A percentile compares a stretch with the other conserved stretches of the same genome.
These are phyloP conservation scores for Lampris megalopsis DNA, from an alignment of 2,113 vertebrate species.

Conservation along the genomic window DNA sequence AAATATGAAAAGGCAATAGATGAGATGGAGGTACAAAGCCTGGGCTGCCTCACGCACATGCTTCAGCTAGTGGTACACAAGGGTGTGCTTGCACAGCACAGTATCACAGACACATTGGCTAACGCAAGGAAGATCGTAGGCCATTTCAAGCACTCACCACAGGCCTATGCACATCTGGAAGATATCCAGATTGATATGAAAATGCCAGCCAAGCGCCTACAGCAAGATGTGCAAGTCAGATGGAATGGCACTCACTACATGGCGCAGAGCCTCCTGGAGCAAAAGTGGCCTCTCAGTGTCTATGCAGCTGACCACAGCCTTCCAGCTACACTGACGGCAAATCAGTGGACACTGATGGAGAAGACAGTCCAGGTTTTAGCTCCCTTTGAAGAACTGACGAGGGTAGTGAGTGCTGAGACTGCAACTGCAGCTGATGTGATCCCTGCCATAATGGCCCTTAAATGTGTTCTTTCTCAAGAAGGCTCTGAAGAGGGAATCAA, in stretches of 20 bases:
- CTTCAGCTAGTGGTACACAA: constrained; percentile 16
- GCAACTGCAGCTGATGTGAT: constrained; percentile 41
- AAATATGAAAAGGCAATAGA: background rate
- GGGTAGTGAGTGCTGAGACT: constrained; percentile 22
- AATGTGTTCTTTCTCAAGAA: background rate
- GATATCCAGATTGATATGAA: background rate
- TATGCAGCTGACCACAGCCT: constrained; percentile 20
- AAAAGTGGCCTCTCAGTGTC: constrained; percentile 6
- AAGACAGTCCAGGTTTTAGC: constrained; percentile 29
- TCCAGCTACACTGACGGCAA: background rate
- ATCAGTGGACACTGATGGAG: constrained; percentile 34
- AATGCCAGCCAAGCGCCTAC: background rate
- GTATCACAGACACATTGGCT: constrained; percentile 22
- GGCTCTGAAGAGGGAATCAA: background rate
- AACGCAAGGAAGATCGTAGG: constrained; percentile 12
- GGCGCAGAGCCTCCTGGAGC: background rate
- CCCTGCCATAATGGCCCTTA: constrained; percentile 18
- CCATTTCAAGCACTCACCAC: constrained; percentile 21
- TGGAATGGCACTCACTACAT: background rate
- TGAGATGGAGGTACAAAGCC: constrained; percentile 6
- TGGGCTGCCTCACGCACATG: constrained; percentile 24
- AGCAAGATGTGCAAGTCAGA: background rate
- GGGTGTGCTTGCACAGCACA: constrained; percentile 34
- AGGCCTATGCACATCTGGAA: constrained; percentile 13
- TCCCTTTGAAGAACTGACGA: constrained; percentile 32